Percentiles rank a stretch among this genome's conserved stretches.
Evolutionary conservation across 2,797 vertebrate species (phyloP).

Genomic region (Coregonus sp.): DNA sequence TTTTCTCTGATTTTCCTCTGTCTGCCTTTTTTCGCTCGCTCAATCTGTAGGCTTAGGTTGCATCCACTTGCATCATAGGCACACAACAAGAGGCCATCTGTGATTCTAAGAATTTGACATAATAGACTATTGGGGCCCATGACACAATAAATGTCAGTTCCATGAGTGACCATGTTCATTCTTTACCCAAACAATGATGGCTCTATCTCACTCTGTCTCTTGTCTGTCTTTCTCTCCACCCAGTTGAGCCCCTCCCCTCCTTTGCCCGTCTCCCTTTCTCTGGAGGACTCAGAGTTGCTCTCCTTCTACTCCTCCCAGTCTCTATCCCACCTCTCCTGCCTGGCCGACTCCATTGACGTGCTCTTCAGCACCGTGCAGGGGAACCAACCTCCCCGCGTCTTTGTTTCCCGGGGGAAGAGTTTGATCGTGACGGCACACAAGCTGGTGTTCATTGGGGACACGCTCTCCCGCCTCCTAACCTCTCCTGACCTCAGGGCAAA

Average conservation of each 20-base stretch:
- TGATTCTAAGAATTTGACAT: slow-evolving; percentile 62
- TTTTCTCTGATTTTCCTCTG: no score
- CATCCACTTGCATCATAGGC: not conserved
- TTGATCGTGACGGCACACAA: slow-evolving; percentile 91
- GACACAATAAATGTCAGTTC: slow-evolving; percentile 54
- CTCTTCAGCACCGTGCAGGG: slow-evolving; percentile 84
- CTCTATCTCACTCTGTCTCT: not conserved
- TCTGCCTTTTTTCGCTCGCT: not conserved
- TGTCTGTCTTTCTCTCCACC: slow-evolving; percentile 8
- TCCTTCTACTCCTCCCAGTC: slow-evolving; percentile 91
- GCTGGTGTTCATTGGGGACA: slow-evolving; percentile 91
- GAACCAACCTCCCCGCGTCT: slow-evolving; percentile 85
- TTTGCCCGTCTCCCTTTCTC: slow-evolving; percentile 72
- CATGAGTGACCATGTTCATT: not conserved
- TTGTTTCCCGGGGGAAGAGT: slow-evolving; percentile 86
- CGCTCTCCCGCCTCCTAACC: slow-evolving; percentile 84
- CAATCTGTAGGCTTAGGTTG: slow-evolving; percentile 38
- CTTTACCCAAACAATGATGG: not conserved
- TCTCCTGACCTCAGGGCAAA: slow-evolving; percentile 83
- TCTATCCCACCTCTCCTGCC: slow-evolving; percentile 82
- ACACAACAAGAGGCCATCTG: slow-evolving; percentile 65
- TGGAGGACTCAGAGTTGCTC: slow-evolving; percentile 86
- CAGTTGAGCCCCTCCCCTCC: slow-evolving; percentile 75
- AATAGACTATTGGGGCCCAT: slow-evolving; percentile 37
- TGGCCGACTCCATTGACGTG: slow-evolving; percentile 83